Base-by-base conservation (phyloP, 2,113 vertebrate genomes). In the Mormoops blainvillei region DNA sequence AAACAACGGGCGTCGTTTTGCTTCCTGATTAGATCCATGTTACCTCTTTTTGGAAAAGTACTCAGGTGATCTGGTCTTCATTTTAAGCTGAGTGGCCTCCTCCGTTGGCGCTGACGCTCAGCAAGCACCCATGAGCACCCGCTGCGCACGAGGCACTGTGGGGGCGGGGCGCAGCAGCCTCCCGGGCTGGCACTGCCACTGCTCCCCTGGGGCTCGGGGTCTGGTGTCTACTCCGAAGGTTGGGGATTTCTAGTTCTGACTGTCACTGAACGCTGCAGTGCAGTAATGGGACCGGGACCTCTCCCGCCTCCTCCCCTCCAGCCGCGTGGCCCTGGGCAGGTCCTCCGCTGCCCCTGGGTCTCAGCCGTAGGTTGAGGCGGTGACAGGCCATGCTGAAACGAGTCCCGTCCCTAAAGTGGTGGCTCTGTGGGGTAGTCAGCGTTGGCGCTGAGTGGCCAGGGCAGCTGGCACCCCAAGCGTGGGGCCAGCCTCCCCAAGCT, bases 331-430 rank as follows among this genome's bases (percentile, higher is more conserved):
- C 5, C 14, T 4, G 19, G 36, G 48, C 0, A 4, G 38, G 14
- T 6, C 36, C 78, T 11, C 54, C n/a, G 4, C 58, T 13, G 26
- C 24, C 58, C 9, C 19, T 38, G 0, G 8, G 54, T 10, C 31
- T 65, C 24, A 6, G 7, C 38, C 41, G 80, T 33, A 11, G 24
- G 12, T 22, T 3, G 48, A 56, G 48, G 48, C 4, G 58, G 26
- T 1, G 10, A 16, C 48, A 2, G 52, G 3, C n/a, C 6, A 6
- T 38, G 78, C 48, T 33, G 8, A 56, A 10, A 14, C 1, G 24
- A 68, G 52, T 41, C 48, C 38, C 28, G 0, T 3, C 36, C 10
- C 6, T 12, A 3, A 31, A 8, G 12, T 0, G 4, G 31, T 22
- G 8, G 48, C 50, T 52, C 19, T 0, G 1, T 54, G 43, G 68